Conservation (phyloP, 2,113 vertebrate species). For the Zonotrichia leucophrys region DNA sequence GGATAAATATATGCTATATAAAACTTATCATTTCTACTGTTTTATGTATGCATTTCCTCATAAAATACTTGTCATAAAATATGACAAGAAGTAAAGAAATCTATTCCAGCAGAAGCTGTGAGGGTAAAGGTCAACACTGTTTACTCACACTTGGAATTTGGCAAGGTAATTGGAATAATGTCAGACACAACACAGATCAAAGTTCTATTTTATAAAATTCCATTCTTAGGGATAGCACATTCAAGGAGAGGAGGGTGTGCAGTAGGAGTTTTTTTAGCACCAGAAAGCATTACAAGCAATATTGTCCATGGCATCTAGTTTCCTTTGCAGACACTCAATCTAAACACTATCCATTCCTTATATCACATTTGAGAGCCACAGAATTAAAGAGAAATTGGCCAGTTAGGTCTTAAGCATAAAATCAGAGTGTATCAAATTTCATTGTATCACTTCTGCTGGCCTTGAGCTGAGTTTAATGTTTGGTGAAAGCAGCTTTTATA, state of each 20-base stretch:
- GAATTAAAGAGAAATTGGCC: background rate
- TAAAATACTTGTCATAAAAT: background rate
- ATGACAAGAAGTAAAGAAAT: background rate
- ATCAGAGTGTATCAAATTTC: background rate
- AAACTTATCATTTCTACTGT: background rate
- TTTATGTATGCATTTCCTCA: background rate
- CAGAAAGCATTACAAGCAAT: background rate
- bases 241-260: background rate
- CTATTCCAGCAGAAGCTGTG: background rate
- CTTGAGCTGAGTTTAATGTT: background rate
- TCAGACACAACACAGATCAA: constrained; percentile 22
- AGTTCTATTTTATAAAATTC: background rate
- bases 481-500: constrained; percentile 30
- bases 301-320: constrained; percentile 1
- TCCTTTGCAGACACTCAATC: background rate
- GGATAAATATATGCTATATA: background rate
- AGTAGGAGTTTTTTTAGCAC: background rate
- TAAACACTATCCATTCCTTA: background rate
- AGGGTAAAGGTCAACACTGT: constrained; percentile 11
- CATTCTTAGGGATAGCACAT: background rate
- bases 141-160: constrained; percentile 33
- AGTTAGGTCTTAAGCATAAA: constrained; percentile 1
- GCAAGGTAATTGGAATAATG: constrained; percentile 29
- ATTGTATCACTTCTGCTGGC: constrained; percentile 4
- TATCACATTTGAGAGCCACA: background rate